These are phyloP conservation scores for Hermaeophaga mercurialis DNA, from an alignment of 2,888 invertebrate genomes.

Conservation along the genomic window DNA sequence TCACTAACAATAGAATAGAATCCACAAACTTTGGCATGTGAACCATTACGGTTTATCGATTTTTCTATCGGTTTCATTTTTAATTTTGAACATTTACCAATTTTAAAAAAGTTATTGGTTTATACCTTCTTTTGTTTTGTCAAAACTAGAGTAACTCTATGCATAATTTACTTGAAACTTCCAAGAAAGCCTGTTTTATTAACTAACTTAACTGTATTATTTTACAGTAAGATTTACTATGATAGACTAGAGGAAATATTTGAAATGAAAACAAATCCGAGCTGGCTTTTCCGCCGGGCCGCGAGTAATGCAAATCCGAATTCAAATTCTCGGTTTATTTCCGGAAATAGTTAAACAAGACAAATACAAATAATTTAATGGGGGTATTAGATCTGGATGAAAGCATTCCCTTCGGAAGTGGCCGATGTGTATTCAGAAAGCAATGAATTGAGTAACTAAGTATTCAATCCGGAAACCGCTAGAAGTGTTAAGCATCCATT, in stretches of 20 bases:
- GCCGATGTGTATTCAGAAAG: constrained; percentile 54
- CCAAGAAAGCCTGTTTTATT: too few species aligned
- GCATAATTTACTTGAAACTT: too few species aligned
- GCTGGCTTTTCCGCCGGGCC: background rate
- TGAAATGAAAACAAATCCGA: background rate
- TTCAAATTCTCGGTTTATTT: constrained; percentile 14
- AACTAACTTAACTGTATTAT: too few species aligned
- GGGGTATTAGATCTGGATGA: constrained; percentile 49
- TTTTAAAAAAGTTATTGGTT: too few species aligned
- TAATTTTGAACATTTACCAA: too few species aligned
- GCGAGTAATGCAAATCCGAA: constrained; percentile 12
- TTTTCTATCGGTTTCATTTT: too few species aligned
- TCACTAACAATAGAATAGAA: too few species aligned
- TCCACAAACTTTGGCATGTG: too few species aligned
- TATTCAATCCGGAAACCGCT: constrained; percentile 58
- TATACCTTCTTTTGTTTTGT: too few species aligned
- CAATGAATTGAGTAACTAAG: constrained; percentile 56
- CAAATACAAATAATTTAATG: constrained; percentile 56
- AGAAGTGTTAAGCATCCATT: constrained; percentile 59
- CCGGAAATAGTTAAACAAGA: constrained; percentile 37
- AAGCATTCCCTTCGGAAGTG: constrained; percentile 46
- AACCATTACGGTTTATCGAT: too few species aligned
- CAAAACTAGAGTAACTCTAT: too few species aligned
- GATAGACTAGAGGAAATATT: background rate
- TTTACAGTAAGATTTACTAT: too few species aligned